phyloP scores from a whole-genome alignment of 2,888 invertebrate species.

The Ochropacha duplaris region DNA sequence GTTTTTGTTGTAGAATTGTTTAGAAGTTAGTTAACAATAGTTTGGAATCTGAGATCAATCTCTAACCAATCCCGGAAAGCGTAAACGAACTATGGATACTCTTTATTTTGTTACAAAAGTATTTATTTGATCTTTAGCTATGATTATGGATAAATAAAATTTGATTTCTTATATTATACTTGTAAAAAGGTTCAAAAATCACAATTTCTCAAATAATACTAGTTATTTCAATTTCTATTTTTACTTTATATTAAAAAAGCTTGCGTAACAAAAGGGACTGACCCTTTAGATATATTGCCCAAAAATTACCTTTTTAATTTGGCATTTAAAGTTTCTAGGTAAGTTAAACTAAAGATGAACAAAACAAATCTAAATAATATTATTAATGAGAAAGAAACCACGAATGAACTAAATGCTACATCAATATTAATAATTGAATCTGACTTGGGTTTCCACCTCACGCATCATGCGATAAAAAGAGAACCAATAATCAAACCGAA shows the following conservation, averaged over 20 bases:
- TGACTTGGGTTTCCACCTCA: constrained; percentile 47
- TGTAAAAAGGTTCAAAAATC: too few species aligned
- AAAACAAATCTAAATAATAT: neutral
- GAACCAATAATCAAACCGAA: constrained; percentile 41
- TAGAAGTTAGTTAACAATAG: constrained; percentile 36
- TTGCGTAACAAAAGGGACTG: too few species aligned
- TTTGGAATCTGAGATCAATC: constrained; percentile 25
- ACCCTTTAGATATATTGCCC: too few species aligned
- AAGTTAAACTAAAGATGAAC: constrained; percentile 1
- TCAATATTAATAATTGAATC: constrained; percentile 61
- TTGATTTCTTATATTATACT: too few species aligned
- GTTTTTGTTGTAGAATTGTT: constrained; percentile 61
- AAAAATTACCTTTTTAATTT: too few species aligned
- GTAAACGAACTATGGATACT: constrained; percentile 26
- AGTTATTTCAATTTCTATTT: too few species aligned
- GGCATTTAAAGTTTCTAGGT: too few species aligned
- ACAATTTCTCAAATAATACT: too few species aligned
- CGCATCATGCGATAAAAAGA: constrained; percentile 38
- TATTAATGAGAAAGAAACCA: constrained; percentile 12
- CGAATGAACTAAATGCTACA: constrained; percentile 32
- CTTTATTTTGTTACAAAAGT: neutral
- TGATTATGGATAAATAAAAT: too few species aligned
- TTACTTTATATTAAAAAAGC: too few species aligned
- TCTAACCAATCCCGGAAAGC: constrained; percentile 24
- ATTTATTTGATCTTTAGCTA: too few species aligned